These are phyloP conservation scores for Dendrolimus punctatus DNA, from an alignment of 1,140 invertebrate species.

Conservation along the genomic window DNA sequence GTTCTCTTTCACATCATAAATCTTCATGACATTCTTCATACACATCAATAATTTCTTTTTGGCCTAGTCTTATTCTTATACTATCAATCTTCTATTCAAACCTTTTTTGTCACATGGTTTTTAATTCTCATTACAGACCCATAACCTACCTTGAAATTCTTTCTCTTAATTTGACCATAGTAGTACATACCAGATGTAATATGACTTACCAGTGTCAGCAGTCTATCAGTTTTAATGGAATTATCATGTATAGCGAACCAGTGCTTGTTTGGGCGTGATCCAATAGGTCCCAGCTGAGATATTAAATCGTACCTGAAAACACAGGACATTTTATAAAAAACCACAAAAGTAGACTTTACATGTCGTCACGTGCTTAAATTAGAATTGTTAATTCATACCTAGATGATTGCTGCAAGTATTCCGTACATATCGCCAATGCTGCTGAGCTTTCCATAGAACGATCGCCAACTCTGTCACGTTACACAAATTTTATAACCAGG, in stretches of 20 bases:
- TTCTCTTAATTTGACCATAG: background rate
- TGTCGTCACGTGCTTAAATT: too few relatives aligned
- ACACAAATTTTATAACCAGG: background rate
- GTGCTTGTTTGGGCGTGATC: slow-evolving; percentile 87
- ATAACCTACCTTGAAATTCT: too few relatives aligned
- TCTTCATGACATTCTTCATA: too few relatives aligned
- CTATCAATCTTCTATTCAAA: too few relatives aligned
- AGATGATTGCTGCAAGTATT: slow-evolving; percentile 47
- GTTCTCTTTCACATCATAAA: too few relatives aligned
- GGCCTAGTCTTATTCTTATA: too few relatives aligned
- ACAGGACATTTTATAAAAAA: background rate
- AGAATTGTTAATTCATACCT: slow-evolving; percentile 25
- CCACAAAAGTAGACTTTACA: background rate
- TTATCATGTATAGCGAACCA: slow-evolving; percentile 91
- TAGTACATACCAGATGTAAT: background rate
- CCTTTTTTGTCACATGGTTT: too few relatives aligned
- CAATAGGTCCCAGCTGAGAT: slow-evolving; percentile 84
- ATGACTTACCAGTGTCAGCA: slow-evolving; percentile 81
- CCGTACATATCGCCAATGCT: slow-evolving; percentile 48
- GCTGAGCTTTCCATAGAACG: slow-evolving; percentile 53
- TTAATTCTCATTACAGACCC: too few relatives aligned
- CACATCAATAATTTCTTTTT: too few relatives aligned
- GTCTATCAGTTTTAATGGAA: slow-evolving; percentile 84
- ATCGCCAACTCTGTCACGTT: slow-evolving; percentile 23
- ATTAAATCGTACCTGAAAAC: slow-evolving; percentile 79